phyloP scores from a whole-genome alignment of 2,888 invertebrate species.

The Mimumesa dahlbomi region DNA sequence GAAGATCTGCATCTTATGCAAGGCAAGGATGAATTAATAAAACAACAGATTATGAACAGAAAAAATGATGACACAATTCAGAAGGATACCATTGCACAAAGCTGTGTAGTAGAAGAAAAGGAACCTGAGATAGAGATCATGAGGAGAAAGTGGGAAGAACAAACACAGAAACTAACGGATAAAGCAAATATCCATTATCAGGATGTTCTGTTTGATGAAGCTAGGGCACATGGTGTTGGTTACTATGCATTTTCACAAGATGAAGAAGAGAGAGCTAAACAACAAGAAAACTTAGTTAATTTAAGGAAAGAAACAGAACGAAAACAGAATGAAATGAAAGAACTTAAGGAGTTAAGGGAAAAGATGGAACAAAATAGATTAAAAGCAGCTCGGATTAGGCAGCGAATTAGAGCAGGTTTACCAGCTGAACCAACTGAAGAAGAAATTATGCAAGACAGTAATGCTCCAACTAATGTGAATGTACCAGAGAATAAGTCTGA shows the following conservation, averaged over 20 bases:
- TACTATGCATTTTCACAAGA: constrained; percentile 95
- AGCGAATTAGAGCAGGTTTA: constrained; percentile 87
- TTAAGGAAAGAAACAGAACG: constrained; percentile 86
- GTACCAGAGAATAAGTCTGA: background rate
- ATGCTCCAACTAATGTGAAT: constrained; percentile 47
- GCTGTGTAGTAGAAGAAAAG: constrained; percentile 47
- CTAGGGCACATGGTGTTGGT: constrained; percentile 94
- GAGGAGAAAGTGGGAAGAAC: constrained; percentile 93
- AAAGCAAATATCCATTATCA: constrained; percentile 94
- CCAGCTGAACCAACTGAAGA: constrained; percentile 82
- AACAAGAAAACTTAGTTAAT: constrained; percentile 89
- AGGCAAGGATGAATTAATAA: constrained; percentile 83
- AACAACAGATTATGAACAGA: constrained; percentile 63
- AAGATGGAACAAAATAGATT: constrained; percentile 86
- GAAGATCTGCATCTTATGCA: constrained; percentile 87
- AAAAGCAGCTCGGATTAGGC: constrained; percentile 88
- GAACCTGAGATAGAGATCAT: constrained; percentile 83
- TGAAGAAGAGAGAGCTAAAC: constrained; percentile 88
- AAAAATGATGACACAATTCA: constrained; percentile 13
- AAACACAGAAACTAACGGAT: constrained; percentile 87
- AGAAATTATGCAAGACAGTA: constrained; percentile 64
- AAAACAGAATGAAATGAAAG: constrained; percentile 85
- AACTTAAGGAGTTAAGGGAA: constrained; percentile 84
- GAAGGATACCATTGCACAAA: constrained; percentile 21
- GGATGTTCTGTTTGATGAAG: constrained; percentile 95